Conservation (phyloP, 2,797 vertebrate species). For the Strix occidentalis region DNA sequence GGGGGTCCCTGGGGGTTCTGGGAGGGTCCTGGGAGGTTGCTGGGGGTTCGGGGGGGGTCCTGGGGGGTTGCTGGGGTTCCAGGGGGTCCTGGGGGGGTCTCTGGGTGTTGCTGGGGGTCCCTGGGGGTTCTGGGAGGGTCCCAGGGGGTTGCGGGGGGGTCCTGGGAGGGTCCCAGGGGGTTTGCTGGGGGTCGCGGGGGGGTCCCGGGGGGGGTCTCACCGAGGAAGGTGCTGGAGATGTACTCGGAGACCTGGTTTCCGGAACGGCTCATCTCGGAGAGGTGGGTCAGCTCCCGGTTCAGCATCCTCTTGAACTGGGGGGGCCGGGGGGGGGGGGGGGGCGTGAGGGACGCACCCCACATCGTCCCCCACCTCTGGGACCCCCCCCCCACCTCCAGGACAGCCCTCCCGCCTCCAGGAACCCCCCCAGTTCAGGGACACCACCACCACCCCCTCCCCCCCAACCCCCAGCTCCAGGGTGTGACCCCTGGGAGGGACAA, state of each 20-base stretch:
- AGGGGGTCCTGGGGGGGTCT: too few species aligned
- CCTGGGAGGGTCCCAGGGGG: not conserved
- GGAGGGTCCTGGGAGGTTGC: too few species aligned
- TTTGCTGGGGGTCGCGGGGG: too few species aligned
- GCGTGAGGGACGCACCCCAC: not conserved
- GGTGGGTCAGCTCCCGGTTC: conserved; percentile 95
- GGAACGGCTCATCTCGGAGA: conserved; percentile 98
- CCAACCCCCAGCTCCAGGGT: too few species aligned
- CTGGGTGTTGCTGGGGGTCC: too few species aligned
- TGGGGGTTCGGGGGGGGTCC: too few species aligned
- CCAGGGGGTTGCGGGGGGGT: not conserved
- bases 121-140: not conserved
- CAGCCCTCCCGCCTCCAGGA: not conserved
- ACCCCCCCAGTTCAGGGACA: too few species aligned
- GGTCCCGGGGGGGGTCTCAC: conserved; percentile 75
- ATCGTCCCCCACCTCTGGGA: too few species aligned
- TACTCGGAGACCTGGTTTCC: conserved; percentile 99
- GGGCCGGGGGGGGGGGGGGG: not conserved
- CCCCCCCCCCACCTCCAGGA: not conserved
- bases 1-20: not conserved
- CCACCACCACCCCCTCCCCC: too few species aligned
- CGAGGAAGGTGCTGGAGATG: conserved; percentile 98
- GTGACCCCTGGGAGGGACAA: too few species aligned
- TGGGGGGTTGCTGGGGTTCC: too few species aligned
- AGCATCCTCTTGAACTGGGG: conserved; percentile 98